phyloP scores from a whole-genome alignment of 2,113 vertebrate species.

The Phalacrocorax aristotelis region DNA sequence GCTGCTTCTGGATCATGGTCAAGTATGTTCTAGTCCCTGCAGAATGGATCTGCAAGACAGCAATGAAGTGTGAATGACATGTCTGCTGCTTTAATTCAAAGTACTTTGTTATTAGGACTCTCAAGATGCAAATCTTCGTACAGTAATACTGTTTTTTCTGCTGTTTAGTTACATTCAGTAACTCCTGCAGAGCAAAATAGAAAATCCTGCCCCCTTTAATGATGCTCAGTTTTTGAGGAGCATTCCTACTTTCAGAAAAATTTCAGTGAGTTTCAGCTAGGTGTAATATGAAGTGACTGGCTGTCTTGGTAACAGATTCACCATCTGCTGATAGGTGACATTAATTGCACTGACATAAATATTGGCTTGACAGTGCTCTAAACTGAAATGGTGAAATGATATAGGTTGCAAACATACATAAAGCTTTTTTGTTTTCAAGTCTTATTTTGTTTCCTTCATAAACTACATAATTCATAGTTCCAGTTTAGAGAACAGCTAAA shows the following conservation, averaged over 20 bases:
- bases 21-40: neutral
- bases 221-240: neutral
- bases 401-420: neutral
- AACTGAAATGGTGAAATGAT: neutral
- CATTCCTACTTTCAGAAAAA: neutral
- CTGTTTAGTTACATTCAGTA: neutral
- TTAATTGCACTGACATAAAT: neutral
- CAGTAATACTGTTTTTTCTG: neutral
- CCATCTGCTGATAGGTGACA: neutral
- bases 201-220: neutral
- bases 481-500: neutral
- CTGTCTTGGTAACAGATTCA: neutral
- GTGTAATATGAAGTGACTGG: neutral
- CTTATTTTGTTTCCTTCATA: neutral
- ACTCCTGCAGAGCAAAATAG: neutral
- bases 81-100: neutral
- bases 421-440: neutral
- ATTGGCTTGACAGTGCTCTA: neutral
- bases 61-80: neutral
- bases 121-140: neutral
- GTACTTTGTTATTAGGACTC: neutral
- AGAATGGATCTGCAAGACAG: neutral
- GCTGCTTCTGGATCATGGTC: neutral
- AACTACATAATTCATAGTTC: neutral
- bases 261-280: neutral